Evolutionary conservation across 2,797 vertebrate genomes (phyloP).

Genomic region (Bovichtus diacanthus): DNA sequence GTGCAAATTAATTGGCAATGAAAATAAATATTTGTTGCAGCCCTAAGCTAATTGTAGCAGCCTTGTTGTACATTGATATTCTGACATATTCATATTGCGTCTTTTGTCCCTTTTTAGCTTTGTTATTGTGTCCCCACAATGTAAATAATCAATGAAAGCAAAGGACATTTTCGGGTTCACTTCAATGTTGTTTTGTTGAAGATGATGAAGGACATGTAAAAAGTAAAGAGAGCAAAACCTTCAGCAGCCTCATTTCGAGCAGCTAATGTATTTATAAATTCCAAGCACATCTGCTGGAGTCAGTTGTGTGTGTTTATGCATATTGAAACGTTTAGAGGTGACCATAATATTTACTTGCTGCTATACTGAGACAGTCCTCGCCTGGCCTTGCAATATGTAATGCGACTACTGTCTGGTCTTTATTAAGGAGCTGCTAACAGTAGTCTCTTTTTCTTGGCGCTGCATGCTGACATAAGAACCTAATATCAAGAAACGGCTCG

Average conservation of each 20-base stretch:
- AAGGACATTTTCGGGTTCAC: too few relatives aligned
- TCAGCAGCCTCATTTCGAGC: constrained; percentile 17
- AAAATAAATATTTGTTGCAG: neutral
- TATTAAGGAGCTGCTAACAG: constrained; percentile 70
- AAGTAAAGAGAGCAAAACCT: constrained; percentile 8
- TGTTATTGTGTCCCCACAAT: neutral
- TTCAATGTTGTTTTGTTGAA: neutral
- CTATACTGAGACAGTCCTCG: constrained; percentile 30
- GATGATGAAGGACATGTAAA: neutral
- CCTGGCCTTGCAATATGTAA: constrained; percentile 44
- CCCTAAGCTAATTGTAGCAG: neutral
- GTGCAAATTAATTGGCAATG: neutral
- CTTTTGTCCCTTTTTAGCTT: neutral
- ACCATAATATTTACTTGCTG: constrained; percentile 66
- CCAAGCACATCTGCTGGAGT: constrained; percentile 39
- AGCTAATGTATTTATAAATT: constrained; percentile 26
- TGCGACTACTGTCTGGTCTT: constrained; percentile 57
- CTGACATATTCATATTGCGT: neutral
- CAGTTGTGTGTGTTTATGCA: constrained; percentile 27
- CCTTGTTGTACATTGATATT: neutral
- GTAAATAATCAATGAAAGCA: too few relatives aligned
- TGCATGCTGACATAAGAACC: constrained; percentile 58
- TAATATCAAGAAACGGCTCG: constrained; percentile 58
- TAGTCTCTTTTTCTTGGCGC: constrained; percentile 81
- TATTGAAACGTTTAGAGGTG: constrained; percentile 39